A percentile compares a stretch with the other conserved stretches of the same genome.
phyloP scores from a whole-genome alignment of 2,888 invertebrate species.

The Cephonodes hylas region DNA sequence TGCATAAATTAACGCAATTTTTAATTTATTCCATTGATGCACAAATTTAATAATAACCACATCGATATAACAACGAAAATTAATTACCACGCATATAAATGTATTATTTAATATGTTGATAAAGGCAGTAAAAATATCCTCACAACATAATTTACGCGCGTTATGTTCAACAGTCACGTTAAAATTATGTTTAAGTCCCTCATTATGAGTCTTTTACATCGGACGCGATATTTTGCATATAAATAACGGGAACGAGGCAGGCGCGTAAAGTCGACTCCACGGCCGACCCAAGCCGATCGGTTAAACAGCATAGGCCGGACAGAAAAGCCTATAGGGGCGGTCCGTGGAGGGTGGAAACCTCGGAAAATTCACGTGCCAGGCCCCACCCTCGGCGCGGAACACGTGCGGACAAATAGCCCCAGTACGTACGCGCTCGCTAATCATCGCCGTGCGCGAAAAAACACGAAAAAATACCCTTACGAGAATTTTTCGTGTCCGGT shows the following conservation, averaged over 20 bases:
- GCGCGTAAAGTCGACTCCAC: slow-evolving; percentile 50
- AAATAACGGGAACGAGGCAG: slow-evolving; percentile 1
- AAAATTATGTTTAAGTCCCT: slow-evolving; percentile 3
- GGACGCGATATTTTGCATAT: slow-evolving; percentile 1
- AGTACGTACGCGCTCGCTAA: slow-evolving; percentile 73
- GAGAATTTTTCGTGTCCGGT: slow-evolving; percentile 12
- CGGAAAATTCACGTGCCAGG: slow-evolving; percentile 79
- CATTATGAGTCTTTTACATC: neutral
- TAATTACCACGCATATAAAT: neutral
- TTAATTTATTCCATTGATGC: no score
- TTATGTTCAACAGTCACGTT: neutral
- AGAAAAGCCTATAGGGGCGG: slow-evolving; percentile 82
- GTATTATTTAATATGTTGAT: neutral
- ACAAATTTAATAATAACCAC: neutral
- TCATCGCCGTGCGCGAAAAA: slow-evolving; percentile 71
- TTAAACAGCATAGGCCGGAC: slow-evolving; percentile 81
- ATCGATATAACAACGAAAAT: neutral
- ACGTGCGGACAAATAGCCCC: slow-evolving; percentile 78
- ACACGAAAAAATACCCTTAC: slow-evolving; percentile 37
- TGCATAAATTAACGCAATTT: no score
- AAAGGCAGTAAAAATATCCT: neutral
- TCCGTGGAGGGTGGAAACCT: slow-evolving; percentile 80
- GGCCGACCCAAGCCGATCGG: slow-evolving; percentile 63
- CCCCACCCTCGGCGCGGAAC: slow-evolving; percentile 69
- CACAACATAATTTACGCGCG: neutral